Evolutionary conservation across 2,888 invertebrate genomes (phyloP), one percentile per base, ranked within the genome.

Genomic region (Troides helena): DNA sequence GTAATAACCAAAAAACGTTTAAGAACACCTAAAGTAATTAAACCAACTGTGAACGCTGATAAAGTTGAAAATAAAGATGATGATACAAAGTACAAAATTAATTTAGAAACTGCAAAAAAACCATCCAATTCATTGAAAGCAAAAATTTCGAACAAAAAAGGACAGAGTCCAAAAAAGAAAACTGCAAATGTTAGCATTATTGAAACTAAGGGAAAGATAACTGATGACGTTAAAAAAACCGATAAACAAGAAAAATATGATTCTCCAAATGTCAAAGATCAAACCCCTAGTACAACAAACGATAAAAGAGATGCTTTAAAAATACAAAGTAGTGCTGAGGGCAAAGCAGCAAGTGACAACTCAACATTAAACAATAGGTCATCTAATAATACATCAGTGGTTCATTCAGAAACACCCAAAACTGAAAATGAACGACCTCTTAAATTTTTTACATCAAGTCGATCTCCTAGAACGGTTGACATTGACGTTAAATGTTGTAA

Each of bases 401-500:
- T 73, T 76, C 79, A 78, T 73, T 62, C 76, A 12, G 88, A 89
- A 68, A 79, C 83, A n/a, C 82, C 85, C 14, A 92, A 89, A 83
- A 60, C 80, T 69, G 92, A 92, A 79, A 81, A 76, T 36, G 92
- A 92, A 78, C 82, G 92, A 72, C 91, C 91, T 59, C 92, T 87
- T 6, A 92, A 92, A 78, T 92, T 92, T 80, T 92, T 92, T 69
- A 92, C 92, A 17, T 92, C 92, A 1, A 85, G 74, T 72, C 81
- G 92, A 76, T 87, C 88, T 62, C 90, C 91, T 23, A 85, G 92
- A 75, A 89, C 83, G 43, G 88, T 92, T 23, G 92, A 92, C 65
- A 90, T 92, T 68, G 92, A 92, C 75, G 88, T 92, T 0, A 92
- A 92, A 80, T 91, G 87, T 75, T 88, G 84, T 64, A 92, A 92